These are phyloP conservation scores for Tanytarsus gracilentus DNA, from an alignment of 2,888 invertebrate genomes.

Conservation along the genomic window DNA sequence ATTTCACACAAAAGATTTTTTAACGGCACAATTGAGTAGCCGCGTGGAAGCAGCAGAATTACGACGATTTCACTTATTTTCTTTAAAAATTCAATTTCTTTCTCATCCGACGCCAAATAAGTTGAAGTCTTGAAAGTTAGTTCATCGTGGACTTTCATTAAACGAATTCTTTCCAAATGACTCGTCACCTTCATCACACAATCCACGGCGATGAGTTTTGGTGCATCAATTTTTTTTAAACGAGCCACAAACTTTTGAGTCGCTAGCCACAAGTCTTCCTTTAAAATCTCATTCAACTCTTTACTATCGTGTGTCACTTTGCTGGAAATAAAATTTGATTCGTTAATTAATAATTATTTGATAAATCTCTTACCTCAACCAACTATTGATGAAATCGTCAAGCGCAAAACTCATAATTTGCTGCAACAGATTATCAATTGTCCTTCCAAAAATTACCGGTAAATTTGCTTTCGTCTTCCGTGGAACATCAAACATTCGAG, in stretches of 20 bases:
- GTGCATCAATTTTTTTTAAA: constrained; percentile 65
- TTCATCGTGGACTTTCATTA: constrained; percentile 53
- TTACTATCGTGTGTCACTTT: constrained; percentile 60
- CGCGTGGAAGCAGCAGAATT: constrained; percentile 69
- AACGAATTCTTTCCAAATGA: constrained; percentile 77
- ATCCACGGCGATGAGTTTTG: constrained; percentile 72
- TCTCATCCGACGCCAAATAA: constrained; percentile 62
- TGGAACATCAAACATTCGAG: constrained; percentile 42
- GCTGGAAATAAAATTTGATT: constrained; percentile 34
- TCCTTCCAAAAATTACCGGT: constrained; percentile 72
- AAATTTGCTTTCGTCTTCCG: constrained; percentile 48
- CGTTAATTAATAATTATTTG: constrained; percentile 41
- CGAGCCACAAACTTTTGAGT: constrained; percentile 66
- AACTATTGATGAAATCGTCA: constrained; percentile 68
- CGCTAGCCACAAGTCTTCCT: constrained; percentile 75
- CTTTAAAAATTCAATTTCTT: constrained; percentile 70
- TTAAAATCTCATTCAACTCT: constrained; percentile 54
- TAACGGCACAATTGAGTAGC: constrained; percentile 68
- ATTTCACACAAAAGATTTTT: constrained; percentile 76
- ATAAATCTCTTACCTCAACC: constrained; percentile 48
- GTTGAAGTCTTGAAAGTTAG: constrained; percentile 48
- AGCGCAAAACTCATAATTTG: constrained; percentile 71
- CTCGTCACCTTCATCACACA: constrained; percentile 70
- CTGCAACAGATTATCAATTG: constrained; percentile 74
- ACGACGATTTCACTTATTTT: constrained; percentile 75